Percentiles rank a stretch among this genome's conserved stretches.
Evolutionary conservation across 2,888 invertebrate species (phyloP).

Genomic region (Drosophila pseudotakahashii): DNA sequence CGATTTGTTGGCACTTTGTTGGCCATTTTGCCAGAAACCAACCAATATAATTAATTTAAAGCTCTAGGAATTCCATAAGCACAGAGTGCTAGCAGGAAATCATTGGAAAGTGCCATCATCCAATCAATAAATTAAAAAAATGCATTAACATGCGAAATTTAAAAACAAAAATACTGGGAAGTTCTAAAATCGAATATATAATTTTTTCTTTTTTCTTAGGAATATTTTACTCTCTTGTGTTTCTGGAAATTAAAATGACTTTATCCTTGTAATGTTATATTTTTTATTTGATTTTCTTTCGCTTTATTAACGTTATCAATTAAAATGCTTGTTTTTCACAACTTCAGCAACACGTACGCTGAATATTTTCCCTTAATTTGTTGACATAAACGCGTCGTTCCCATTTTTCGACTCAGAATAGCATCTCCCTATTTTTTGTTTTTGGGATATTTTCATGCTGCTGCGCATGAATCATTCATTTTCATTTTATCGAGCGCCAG

Average conservation of each 20-base stretch:
- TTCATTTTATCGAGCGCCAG: slow-evolving; percentile 58
- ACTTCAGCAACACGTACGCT: slow-evolving; percentile 61
- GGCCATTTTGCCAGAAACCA: not conserved
- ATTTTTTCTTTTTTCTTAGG: not conserved
- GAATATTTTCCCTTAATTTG: slow-evolving; percentile 83
- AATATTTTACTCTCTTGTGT: not conserved
- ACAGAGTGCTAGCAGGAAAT: too few species aligned
- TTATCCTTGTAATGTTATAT: too few species aligned
- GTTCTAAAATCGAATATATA: too few species aligned
- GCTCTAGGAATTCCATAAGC: not conserved
- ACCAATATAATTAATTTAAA: not conserved
- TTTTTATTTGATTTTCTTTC: not conserved
- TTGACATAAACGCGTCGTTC: slow-evolving; percentile 82
- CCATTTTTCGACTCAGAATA: slow-evolving; percentile 1
- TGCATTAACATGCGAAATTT: too few species aligned
- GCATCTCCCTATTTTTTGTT: slow-evolving; percentile 4
- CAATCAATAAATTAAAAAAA: too few species aligned
- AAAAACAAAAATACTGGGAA: too few species aligned
- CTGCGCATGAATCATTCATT: slow-evolving; percentile 75
- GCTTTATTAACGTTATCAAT: not conserved
- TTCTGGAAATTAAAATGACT: too few species aligned
- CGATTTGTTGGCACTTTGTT: slow-evolving; percentile 6
- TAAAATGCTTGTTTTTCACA: not conserved
- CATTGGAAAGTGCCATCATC: not conserved
- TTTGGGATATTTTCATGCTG: slow-evolving; percentile 19